These are phyloP conservation scores for Dicrostonyx torquatus DNA, from an alignment of 2,797 vertebrate genomes.

Conservation along the genomic window DNA sequence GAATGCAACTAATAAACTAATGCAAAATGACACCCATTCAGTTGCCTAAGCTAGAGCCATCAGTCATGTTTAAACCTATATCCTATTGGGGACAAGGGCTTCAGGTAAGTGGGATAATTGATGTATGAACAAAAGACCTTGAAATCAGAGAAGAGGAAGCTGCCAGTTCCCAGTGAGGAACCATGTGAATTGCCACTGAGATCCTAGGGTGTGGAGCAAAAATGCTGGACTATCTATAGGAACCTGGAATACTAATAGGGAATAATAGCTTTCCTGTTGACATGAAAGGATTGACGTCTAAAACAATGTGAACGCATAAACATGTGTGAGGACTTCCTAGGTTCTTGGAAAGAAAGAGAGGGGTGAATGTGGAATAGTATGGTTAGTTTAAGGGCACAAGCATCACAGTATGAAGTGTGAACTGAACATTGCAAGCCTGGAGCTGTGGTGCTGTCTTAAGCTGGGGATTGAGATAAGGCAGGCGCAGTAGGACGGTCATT, in stretches of 20 bases:
- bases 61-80: not conserved
- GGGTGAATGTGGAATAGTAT: accelerated
- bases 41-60: not conserved
- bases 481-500: not conserved
- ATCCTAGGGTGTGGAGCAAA: not conserved
- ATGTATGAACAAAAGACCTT: not conserved
- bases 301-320: not conserved
- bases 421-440: not conserved
- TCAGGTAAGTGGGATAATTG: not conserved
- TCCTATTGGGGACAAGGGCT: not conserved
- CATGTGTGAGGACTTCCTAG: not conserved
- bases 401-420: accelerated
- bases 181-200: not conserved
- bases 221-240: not conserved
- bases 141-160: not conserved
- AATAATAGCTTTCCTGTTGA: not conserved
- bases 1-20: slow-evolving; percentile 41
- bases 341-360: not conserved
- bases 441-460: not conserved
- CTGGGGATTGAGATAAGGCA: not conserved
- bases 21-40: not conserved
- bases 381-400: not conserved
- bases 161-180: not conserved
- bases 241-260: not conserved
- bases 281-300: not conserved